A percentile compares a stretch with the other conserved stretches of the same genome.
These are phyloP conservation scores for Orthosia gracilis DNA, from an alignment of 2,888 invertebrate genomes.

Conservation along the genomic window DNA sequence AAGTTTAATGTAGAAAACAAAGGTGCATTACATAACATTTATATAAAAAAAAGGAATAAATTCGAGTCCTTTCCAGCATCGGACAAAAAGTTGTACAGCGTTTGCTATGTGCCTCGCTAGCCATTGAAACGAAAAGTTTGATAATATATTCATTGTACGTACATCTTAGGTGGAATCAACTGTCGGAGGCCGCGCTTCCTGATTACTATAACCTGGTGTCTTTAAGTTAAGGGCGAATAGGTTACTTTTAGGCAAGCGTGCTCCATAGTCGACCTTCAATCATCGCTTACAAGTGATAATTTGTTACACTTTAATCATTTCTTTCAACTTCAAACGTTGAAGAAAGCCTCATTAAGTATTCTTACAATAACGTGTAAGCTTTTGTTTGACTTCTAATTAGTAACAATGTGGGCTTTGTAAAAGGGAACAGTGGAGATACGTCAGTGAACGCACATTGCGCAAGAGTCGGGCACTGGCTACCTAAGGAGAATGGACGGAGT, in stretches of 20 bases:
- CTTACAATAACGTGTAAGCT: constrained; percentile 42
- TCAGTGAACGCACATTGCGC: constrained; percentile 45
- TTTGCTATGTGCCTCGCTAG: not conserved
- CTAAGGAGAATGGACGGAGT: not conserved
- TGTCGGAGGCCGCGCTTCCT: not conserved
- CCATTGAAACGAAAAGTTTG: not conserved
- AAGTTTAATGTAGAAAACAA: not conserved
- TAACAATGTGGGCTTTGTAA: constrained; percentile 56
- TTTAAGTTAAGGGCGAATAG: not conserved
- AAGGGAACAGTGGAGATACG: constrained; percentile 15
- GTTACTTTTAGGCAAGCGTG: not conserved
- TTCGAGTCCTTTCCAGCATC: not conserved
- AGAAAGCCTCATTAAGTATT: constrained; percentile 36
- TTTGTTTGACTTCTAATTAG: constrained; percentile 60
- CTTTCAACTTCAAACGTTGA: constrained; percentile 11
- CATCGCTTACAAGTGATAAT: constrained; percentile 2
- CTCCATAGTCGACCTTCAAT: not conserved
- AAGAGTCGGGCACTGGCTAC: constrained; percentile 44
- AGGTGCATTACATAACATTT: not conserved
- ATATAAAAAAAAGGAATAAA: too few species aligned
- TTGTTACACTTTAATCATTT: constrained; percentile 40
- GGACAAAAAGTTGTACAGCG: not conserved
- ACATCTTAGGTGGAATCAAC: not conserved
- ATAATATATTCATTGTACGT: not conserved
- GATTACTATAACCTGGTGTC: too few species aligned